Evolutionary conservation across 2,888 invertebrate genomes (phyloP).

Genomic region (Clitarchus hookeri): DNA sequence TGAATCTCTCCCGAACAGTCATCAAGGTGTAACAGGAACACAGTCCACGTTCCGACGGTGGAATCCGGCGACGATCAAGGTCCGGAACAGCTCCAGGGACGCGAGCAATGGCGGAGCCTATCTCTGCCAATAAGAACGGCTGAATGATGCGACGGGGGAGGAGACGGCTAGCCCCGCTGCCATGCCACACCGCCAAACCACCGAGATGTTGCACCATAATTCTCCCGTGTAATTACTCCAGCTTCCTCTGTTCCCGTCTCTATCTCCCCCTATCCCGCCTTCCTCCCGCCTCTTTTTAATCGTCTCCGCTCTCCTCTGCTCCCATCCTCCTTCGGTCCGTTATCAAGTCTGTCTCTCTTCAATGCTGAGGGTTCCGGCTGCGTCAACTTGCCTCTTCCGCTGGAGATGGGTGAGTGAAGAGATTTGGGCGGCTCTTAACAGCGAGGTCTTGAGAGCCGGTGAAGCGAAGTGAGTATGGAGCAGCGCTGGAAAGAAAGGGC

Average conservation of each 20-base stretch:
- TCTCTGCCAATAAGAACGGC: background rate
- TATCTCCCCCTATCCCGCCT: background rate
- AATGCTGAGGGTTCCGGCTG: background rate
- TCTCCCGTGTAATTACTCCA: constrained; percentile 40
- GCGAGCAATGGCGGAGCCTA: background rate
- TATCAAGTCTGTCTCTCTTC: background rate
- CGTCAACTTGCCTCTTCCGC: background rate
- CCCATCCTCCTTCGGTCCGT: background rate
- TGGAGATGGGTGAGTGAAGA: too few relatives aligned
- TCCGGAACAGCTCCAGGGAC: background rate
- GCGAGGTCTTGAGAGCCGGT: too few relatives aligned
- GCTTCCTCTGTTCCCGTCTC: constrained; percentile 17
- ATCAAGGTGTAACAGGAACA: background rate
- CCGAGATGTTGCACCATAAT: constrained; percentile 36
- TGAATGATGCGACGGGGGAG: background rate
- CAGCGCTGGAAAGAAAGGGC: too few relatives aligned
- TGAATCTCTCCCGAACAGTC: background rate
- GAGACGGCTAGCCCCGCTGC: background rate
- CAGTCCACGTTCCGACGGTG: background rate
- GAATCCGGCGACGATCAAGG: background rate
- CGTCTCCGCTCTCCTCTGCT: background rate
- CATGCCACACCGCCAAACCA: constrained; percentile 4
- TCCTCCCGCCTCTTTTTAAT: constrained; percentile 10
- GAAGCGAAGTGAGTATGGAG: too few relatives aligned
- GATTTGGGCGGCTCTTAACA: too few relatives aligned